phyloP scores from a whole-genome alignment of 92 coral and sea anemone genomes.

The Nematostella vectensis region DNA sequence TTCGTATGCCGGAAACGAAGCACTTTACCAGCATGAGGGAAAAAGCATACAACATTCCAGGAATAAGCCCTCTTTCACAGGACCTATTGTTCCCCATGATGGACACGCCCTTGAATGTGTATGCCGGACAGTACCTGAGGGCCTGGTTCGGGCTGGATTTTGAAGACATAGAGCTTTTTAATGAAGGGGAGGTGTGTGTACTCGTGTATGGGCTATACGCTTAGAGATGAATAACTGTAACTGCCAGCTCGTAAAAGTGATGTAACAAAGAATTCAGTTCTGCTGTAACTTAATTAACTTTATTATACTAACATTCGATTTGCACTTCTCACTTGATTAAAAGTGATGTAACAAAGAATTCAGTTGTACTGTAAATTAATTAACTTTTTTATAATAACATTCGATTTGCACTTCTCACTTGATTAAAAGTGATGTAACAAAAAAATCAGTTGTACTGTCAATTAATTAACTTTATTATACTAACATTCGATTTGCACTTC shows the following conservation, averaged over 20 bases:
- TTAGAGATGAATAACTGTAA: background rate
- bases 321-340: too few species aligned
- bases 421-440: too few species aligned
- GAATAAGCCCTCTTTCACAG: conserved; percentile 2
- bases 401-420: too few species aligned
- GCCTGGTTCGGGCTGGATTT: conserved; percentile 21
- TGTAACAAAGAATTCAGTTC: too few species aligned
- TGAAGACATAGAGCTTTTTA: background rate
- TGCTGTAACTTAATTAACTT: too few species aligned
- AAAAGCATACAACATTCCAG: conserved; percentile 11
- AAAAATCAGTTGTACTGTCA: too few species aligned
- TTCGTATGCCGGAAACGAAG: background rate
- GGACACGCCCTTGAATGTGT: background rate
- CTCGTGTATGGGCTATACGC: conserved; percentile 3
- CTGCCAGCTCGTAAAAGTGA: background rate
- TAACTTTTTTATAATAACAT: too few species aligned
- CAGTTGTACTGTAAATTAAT: too few species aligned
- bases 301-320: too few species aligned
- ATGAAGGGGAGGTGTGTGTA: conserved; percentile 5
- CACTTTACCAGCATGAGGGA: background rate
- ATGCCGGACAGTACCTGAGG: conserved; percentile 3
- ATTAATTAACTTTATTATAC: too few species aligned
- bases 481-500: too few species aligned
- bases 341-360: too few species aligned
- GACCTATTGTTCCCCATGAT: conserved; percentile 11